Conservation (phyloP, 2,888 invertebrate genomes). For the Metellina segmentata region DNA sequence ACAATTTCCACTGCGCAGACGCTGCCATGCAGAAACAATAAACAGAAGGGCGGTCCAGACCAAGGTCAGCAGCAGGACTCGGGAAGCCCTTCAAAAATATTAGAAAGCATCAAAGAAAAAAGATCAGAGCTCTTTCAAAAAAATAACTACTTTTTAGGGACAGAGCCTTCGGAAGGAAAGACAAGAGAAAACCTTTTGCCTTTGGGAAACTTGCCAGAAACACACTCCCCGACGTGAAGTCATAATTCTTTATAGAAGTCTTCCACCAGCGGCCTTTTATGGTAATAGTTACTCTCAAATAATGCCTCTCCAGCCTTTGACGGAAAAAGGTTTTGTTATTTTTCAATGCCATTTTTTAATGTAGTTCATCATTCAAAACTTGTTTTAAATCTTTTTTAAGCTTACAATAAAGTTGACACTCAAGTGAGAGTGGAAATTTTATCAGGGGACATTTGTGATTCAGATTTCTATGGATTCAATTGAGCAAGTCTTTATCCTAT, state of each 20-base stretch:
- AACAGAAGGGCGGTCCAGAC: not conserved
- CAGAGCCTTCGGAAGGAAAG: not conserved
- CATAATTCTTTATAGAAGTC: not conserved
- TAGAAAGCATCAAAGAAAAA: constrained; percentile 16
- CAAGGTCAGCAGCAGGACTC: constrained; percentile 35
- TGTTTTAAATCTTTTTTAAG: no score
- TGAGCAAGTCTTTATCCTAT: no score
- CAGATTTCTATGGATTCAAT: no score
- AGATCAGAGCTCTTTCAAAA: not conserved
- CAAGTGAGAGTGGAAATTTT: no score
- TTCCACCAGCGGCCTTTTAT: constrained; percentile 27
- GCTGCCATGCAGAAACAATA: constrained; percentile 1
- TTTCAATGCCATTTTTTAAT: no score
- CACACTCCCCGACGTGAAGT: not conserved
- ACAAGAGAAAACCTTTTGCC: not conserved
- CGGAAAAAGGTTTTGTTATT: not conserved
- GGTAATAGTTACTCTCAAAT: constrained; percentile 21
- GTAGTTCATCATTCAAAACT: no score
- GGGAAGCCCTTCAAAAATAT: constrained; percentile 26
- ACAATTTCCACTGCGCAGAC: not conserved
- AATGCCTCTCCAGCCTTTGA: not conserved
- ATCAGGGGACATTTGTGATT: no score
- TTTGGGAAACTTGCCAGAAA: constrained; percentile 38
- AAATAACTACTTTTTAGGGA: not conserved
- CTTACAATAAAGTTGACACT: no score